These are phyloP conservation scores for Amphipyra tragopoginis DNA, from an alignment of 2,888 invertebrate species.

Conservation along the genomic window DNA sequence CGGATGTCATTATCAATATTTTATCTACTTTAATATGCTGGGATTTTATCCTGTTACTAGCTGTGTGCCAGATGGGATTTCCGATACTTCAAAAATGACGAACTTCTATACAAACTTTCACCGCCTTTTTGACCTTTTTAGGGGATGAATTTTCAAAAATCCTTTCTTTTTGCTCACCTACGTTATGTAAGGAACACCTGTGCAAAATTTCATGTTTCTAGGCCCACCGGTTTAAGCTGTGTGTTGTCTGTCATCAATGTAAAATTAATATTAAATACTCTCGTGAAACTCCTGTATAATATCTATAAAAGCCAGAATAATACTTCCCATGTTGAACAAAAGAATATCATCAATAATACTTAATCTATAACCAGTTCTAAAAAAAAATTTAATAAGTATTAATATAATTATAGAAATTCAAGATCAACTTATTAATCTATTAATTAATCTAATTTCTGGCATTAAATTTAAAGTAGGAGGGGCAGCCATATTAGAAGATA, in stretches of 20 bases:
- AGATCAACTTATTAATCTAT: slow-evolving; percentile 89
- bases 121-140: too few species aligned
- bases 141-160: too few species aligned
- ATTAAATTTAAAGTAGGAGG: slow-evolving; percentile 92
- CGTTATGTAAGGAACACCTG: too few species aligned
- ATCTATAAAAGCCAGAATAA: slow-evolving; percentile 85
- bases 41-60: too few species aligned
- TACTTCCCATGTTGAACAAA: slow-evolving; percentile 91
- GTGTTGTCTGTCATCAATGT: slow-evolving; percentile 91
- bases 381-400: slow-evolving; percentile 91
- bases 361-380: slow-evolving; percentile 91
- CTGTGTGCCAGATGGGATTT: too few species aligned
- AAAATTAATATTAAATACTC: slow-evolving; percentile 91
- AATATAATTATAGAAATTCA: slow-evolving; percentile 86
- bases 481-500: slow-evolving; percentile 91
- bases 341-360: slow-evolving; percentile 92
- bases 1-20: too few species aligned
- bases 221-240: too few species aligned
- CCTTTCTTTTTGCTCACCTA: too few species aligned
- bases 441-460: slow-evolving; percentile 91
- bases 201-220: too few species aligned
- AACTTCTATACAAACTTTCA: too few species aligned
- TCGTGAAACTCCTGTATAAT: slow-evolving; percentile 84
- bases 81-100: too few species aligned
- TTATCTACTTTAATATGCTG: too few species aligned